phyloP scores from a whole-genome alignment of 2,888 invertebrate species.

The Fabriciana adippe region DNA sequence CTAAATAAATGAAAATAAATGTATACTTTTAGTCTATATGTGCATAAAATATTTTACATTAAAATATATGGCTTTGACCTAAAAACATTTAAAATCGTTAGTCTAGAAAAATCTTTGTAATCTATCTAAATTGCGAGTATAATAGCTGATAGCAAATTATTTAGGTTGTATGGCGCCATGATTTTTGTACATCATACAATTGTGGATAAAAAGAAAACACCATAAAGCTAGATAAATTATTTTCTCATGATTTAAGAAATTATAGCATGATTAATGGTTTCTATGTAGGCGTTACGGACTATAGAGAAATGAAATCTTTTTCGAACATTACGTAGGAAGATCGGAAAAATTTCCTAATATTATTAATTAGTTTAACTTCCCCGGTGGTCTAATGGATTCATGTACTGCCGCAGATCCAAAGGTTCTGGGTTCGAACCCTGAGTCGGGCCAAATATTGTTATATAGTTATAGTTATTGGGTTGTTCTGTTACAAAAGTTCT shows the following conservation, averaged over 20 bases:
- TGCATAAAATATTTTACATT: background rate
- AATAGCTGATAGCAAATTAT: background rate
- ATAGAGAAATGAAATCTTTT: conserved; percentile 8
- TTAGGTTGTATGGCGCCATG: background rate
- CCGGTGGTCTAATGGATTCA: too few species aligned
- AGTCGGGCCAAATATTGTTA: too few species aligned
- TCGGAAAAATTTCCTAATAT: background rate
- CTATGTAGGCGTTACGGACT: conserved; percentile 14
- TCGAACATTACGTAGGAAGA: conserved; percentile 11
- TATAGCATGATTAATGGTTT: conserved; percentile 17
- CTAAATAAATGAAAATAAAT: too few species aligned
- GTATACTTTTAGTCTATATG: too few species aligned
- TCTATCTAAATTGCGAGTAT: background rate
- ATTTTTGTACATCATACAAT: background rate
- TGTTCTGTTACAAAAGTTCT: too few species aligned
- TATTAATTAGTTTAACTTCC: too few species aligned
- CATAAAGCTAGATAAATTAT: background rate
- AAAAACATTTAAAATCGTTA: conserved; percentile 1
- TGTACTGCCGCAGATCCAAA: too few species aligned
- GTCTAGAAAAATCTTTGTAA: background rate
- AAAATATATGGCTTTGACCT: conserved; percentile 3
- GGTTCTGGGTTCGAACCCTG: too few species aligned
- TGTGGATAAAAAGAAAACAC: too few species aligned
- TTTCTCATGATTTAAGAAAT: background rate
- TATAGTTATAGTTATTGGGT: too few species aligned